phyloP scores from a whole-genome alignment of 2,888 invertebrate genomes.

The Neoascia interrupta region DNA sequence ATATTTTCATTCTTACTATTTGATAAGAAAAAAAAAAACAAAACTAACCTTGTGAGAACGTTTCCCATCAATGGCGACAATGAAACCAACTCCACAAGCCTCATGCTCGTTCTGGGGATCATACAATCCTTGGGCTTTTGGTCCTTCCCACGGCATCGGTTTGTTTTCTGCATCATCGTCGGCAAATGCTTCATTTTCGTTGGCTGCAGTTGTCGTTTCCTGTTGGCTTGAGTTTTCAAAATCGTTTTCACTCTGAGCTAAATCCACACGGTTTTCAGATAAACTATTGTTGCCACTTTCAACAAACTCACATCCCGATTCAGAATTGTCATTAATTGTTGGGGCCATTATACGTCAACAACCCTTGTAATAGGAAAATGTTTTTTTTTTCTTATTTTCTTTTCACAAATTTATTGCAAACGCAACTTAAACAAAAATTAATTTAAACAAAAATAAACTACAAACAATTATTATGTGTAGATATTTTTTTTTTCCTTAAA shows the following conservation, averaged over 20 bases:
- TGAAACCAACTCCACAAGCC: constrained; percentile 99
- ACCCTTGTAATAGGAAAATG: constrained; percentile 46
- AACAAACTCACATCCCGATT: constrained; percentile 78
- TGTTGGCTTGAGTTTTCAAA: constrained; percentile 45
- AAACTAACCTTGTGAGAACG: constrained; percentile 92
- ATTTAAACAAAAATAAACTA: background rate
- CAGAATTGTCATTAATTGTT: constrained; percentile 77
- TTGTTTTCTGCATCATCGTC: constrained; percentile 19
- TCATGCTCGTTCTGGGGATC: constrained; percentile 97
- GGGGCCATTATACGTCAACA: constrained; percentile 79
- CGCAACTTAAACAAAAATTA: too few species aligned
- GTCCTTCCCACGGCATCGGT: constrained; percentile 88
- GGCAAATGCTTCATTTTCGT: constrained; percentile 62
- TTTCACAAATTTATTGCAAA: too few species aligned
- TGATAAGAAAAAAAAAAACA: background rate
- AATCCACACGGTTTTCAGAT: constrained; percentile 39
- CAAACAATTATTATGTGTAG: too few species aligned
- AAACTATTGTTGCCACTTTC: constrained; percentile 71
- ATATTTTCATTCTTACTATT: too few species aligned
- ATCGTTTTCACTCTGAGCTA: constrained; percentile 23
- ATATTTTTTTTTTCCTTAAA: too few species aligned
- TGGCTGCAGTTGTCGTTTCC: constrained; percentile 43
- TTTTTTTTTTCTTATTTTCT: background rate
- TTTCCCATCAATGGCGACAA: constrained; percentile 98
- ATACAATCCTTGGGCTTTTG: constrained; percentile 95